Evolutionary conservation across 2,797 vertebrate genomes (phyloP), one percentile per base, ranked within the genome.

Genomic region (Eleutherodactylus coqui): DNA sequence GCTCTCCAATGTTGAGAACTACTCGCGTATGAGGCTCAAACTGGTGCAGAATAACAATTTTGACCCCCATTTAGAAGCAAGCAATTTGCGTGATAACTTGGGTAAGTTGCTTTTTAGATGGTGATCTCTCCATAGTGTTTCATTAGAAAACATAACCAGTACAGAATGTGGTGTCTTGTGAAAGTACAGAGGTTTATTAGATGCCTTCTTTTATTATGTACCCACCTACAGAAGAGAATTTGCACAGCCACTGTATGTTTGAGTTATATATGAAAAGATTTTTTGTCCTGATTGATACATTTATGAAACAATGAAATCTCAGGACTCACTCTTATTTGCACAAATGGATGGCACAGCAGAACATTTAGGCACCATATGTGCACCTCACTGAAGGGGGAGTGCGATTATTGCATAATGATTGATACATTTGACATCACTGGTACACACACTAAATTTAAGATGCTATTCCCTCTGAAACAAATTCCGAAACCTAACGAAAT

Each of bases 1-100:
- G 84, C 93, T 99, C 81, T 97, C 97, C 76, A 98, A 96, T 8
- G 97, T 97, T 34, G 98, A 99, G 93, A 99, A 99, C 92, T 99
- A 94, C 89, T 99, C 97, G 32, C 96, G 97, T 69, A 99, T 99
- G 98, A 96, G 96, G 87, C 94, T 98, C 86, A 99, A 99, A 91
- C 91, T 99, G 79, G 95, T 98, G 32, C 96, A 96, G 32, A 98
- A 97, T 91, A 96, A 97, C 92, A 97, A 93, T 92, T 98, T 95
- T 89, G 97, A 94, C 88, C 92, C 91, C 24, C 97, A 99, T 86
- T 90, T 92, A 83, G 97, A 99, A 84, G 97, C 98, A 91, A 99
- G 98, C 62, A 98, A 97, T 70, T 94, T 98, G 85, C 94, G 98
- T 89, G 98, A 99, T 93, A 98, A 99, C 91, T 93, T 99, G 78